Conservation (phyloP, 2,888 invertebrate species). For the Glaucopsyche alexis region DNA sequence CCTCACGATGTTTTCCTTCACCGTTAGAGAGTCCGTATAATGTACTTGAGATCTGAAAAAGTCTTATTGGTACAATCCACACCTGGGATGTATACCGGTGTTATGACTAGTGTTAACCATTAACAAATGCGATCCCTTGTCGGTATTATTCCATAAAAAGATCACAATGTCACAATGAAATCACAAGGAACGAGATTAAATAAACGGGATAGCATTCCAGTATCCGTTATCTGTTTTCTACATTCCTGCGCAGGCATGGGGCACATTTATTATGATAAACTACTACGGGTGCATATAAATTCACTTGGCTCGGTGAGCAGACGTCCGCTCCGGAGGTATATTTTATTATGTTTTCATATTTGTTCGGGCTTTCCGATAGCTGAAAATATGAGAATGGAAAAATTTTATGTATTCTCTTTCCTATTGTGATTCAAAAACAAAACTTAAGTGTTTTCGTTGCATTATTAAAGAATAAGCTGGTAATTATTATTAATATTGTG, state of each 20-base stretch:
- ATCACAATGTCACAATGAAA: background rate
- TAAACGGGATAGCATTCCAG: conserved; percentile 12
- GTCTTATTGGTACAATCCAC: no score
- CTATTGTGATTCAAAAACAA: background rate
- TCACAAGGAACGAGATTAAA: conserved; percentile 21
- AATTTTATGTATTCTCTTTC: conserved; percentile 2
- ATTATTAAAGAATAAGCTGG: background rate
- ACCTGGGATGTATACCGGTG: no score
- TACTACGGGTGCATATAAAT: conserved; percentile 41
- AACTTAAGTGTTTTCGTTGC: background rate
- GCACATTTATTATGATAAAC: conserved; percentile 42
- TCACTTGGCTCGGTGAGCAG: conserved; percentile 40
- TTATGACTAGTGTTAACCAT: background rate
- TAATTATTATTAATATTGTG: no score
- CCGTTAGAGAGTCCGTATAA: no score
- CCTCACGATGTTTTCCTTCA: no score
- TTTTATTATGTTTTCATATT: conserved; percentile 19
- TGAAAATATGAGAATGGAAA: conserved; percentile 17
- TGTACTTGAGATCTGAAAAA: no score
- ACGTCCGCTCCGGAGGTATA: conserved; percentile 19
- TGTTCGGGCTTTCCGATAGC: conserved; percentile 20
- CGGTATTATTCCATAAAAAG: conserved; percentile 6
- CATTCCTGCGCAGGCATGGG: conserved; percentile 34
- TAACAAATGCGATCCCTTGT: background rate
- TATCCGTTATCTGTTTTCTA: conserved; percentile 32